Evolutionary conservation across 2,113 vertebrate species (phyloP), one percentile per base, ranked within the genome.

Genomic region (Brienomyrus brachyistius): DNA sequence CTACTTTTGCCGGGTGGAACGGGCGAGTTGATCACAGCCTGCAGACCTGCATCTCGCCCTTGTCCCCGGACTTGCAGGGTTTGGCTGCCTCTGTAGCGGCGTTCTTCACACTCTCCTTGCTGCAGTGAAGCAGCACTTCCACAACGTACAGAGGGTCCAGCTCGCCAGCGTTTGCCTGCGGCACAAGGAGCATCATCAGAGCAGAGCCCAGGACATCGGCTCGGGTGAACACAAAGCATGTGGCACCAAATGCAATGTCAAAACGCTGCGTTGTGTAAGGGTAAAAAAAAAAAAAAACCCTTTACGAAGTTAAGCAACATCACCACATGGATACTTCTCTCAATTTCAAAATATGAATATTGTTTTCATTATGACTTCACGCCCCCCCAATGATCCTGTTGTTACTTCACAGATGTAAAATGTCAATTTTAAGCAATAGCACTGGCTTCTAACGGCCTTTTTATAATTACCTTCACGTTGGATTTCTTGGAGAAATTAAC

Each of bases 401-500:
- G 11, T 74, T 74, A 74, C 11, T 6, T 40, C 74, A 43, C 17
- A 80, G 13, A 43, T 80, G 70, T 40, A 19, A 77, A 43, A 40
- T 77, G 35, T 43, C 31, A 35, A 80, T 80, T 80, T 80, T 80
- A 80, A 35, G 74, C 35, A 43, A 5, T 13, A 31, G 10, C 10
- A 27, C 2, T 43, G 74, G 35, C 35, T 80, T 19, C 74, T 17
- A 19, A 80, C 35, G 2, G 31, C 74, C 74, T 80, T 80, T 80
- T 40, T 2, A 15, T 80, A 80, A 40, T 80, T 95, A 99, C 98
- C 97, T 99, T 99, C 83, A 97, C 97, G 43, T 99, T 99, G 0
- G 98, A 93, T 90, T 99, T 99, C 94, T 98, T 99, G 54, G 97
- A 97, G 92, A 99, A 99, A 95, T 99, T 99, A n/a, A 99, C 97